These are phyloP conservation scores for Drosophila mauritiana DNA, from an alignment of 1,140 invertebrate genomes.

Conservation along the genomic window DNA sequence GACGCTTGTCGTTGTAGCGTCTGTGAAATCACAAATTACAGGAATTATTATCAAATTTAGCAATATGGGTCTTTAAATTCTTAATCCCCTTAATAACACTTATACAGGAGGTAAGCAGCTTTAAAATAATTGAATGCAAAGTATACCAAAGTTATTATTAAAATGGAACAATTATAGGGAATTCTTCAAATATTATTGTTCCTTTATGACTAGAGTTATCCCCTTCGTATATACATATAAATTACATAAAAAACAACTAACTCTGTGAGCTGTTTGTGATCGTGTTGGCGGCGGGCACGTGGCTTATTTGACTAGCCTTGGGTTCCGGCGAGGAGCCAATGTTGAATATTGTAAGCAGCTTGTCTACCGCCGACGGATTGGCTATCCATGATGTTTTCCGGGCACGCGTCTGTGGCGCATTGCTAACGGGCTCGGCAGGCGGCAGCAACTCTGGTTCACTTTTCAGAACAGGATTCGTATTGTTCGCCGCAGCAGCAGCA, in stretches of 20 bases:
- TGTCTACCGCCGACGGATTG: constrained; percentile 86
- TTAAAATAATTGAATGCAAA: too few species aligned
- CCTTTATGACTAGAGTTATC: neutral
- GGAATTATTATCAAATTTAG: neutral
- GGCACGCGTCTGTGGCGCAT: constrained; percentile 58
- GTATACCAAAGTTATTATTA: too few species aligned
- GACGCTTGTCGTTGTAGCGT: constrained; percentile 11
- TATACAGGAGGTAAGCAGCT: too few species aligned
- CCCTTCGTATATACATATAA: neutral
- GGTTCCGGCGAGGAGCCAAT: constrained; percentile 83
- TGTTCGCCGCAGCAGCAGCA: constrained; percentile 21
- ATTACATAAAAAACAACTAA: constrained; percentile 15
- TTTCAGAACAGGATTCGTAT: constrained; percentile 11
- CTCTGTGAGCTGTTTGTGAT: constrained; percentile 58
- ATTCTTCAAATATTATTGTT: too few species aligned
- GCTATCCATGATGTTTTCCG: constrained; percentile 87
- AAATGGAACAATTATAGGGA: too few species aligned
- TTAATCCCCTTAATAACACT: neutral
- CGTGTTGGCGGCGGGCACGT: constrained; percentile 1
- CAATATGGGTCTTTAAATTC: neutral
- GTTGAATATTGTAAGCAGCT: constrained; percentile 86
- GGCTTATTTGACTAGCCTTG: constrained; percentile 33
- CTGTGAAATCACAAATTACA: constrained; percentile 13
- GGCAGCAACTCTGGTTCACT: constrained; percentile 18
- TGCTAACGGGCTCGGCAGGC: constrained; percentile 53